phyloP scores from a whole-genome alignment of 1,140 invertebrate genomes.

The Drosophila watanabei region DNA sequence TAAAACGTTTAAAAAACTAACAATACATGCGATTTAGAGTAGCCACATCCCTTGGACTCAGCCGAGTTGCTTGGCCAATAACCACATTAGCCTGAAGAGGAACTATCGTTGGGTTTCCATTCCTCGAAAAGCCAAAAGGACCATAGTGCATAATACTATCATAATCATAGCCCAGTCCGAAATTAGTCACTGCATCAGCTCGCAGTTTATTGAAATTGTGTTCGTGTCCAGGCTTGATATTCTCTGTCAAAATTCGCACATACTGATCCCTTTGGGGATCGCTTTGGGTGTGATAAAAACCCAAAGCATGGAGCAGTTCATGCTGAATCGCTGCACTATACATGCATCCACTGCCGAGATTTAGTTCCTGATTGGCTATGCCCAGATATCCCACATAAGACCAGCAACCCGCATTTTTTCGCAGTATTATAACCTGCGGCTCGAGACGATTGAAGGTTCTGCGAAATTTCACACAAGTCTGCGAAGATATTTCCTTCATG shows the following conservation, averaged over 20 bases:
- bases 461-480: constrained; percentile 54
- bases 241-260: constrained; percentile 88
- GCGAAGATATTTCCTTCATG: constrained; percentile 40
- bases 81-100: constrained; percentile 64
- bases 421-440: constrained; percentile 52
- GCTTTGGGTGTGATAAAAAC: constrained; percentile 90
- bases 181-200: constrained; percentile 82
- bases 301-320: constrained; percentile 89
- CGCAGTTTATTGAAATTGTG: constrained; percentile 86
- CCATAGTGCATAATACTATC: constrained; percentile 90
- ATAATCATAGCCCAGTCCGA: constrained; percentile 88
- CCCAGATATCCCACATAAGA: constrained; percentile 86
- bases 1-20: neutral
- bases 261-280: constrained; percentile 89
- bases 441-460: constrained; percentile 4
- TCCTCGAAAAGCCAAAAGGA: constrained; percentile 89
- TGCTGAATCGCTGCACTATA: constrained; percentile 87
- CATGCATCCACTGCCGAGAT: constrained; percentile 56
- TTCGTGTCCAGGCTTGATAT: constrained; percentile 87
- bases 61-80: constrained; percentile 86
- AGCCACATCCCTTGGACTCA: constrained; percentile 86
- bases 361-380: constrained; percentile 71
- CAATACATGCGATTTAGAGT: constrained; percentile 87
- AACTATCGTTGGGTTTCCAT: constrained; percentile 89
- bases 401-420: constrained; percentile 86